These are phyloP conservation scores for Zaprionus camerounensis DNA, from an alignment of 1,140 invertebrate genomes.

Conservation along the genomic window DNA sequence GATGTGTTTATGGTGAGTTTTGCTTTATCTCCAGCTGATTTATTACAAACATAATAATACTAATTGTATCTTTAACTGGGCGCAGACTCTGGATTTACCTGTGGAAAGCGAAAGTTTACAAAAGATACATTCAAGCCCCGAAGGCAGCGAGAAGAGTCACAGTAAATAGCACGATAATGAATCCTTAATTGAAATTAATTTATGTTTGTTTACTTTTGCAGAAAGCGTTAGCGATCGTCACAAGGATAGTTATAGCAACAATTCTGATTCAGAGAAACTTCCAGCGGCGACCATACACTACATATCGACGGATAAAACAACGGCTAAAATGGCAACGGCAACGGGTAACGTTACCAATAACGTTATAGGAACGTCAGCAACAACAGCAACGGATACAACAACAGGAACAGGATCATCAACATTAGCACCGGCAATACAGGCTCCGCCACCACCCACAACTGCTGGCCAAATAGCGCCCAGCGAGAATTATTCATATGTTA, in stretches of 20 bases:
- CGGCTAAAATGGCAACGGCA: slow-evolving; percentile 43
- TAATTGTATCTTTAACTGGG: slow-evolving; percentile 64
- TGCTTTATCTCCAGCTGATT: too few species aligned
- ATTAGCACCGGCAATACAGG: slow-evolving; percentile 20
- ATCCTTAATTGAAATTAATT: not conserved
- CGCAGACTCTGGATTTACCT: slow-evolving; percentile 91
- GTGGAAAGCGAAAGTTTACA: slow-evolving; percentile 87
- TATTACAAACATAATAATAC: not conserved
- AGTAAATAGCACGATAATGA: slow-evolving; percentile 53
- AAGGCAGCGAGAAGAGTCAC: slow-evolving; percentile 84
- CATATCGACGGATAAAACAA: slow-evolving; percentile 84
- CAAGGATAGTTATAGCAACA: slow-evolving; percentile 67
- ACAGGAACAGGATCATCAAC: not conserved
- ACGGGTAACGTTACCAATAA: slow-evolving; percentile 40
- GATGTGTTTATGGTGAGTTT: slow-evolving; percentile 92
- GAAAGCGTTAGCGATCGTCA: slow-evolving; percentile 75
- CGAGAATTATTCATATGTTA: slow-evolving; percentile 93
- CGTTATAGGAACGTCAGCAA: too few species aligned
- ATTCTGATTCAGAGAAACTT: slow-evolving; percentile 79
- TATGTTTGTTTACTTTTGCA: slow-evolving; percentile 4
- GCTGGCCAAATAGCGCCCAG: slow-evolving; percentile 79
- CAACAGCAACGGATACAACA: not conserved
- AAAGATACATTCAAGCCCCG: slow-evolving; percentile 84
- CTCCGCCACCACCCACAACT: slow-evolving; percentile 46
- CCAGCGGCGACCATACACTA: slow-evolving; percentile 82